These are phyloP conservation scores for Neomorphus geoffroyi DNA, from an alignment of 2,797 vertebrate genomes.

Conservation along the genomic window DNA sequence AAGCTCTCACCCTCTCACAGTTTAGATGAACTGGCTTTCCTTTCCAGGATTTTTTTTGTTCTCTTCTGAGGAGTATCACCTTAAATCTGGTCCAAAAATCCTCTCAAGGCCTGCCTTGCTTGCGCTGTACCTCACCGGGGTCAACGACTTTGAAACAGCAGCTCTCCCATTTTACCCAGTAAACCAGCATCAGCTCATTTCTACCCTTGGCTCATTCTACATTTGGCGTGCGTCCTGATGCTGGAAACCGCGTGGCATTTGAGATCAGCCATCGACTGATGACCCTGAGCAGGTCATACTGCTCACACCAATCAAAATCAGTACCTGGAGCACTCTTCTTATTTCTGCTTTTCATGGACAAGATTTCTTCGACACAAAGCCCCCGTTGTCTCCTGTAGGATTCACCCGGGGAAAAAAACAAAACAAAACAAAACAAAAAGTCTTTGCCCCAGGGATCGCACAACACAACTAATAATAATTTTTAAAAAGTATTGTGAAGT, in stretches of 20 bases:
- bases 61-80: neutral
- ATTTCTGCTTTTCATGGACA: neutral
- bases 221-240: neutral
- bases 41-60: neutral
- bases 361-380: neutral
- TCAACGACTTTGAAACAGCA: neutral
- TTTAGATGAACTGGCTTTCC: neutral
- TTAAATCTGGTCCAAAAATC: neutral
- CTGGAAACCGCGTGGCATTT: neutral
- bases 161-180: neutral
- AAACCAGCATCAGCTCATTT: neutral
- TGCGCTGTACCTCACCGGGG: neutral
- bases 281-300: neutral
- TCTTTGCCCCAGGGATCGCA: neutral
- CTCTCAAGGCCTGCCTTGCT: neutral
- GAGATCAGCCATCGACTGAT: neutral
- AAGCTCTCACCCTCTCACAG: neutral
- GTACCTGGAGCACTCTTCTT: neutral
- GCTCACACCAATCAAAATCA: neutral
- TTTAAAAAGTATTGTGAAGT: neutral
- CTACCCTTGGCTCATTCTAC: neutral
- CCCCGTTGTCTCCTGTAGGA: neutral
- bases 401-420: fast-evolving
- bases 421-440: no score
- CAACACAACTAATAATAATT: neutral